Evolutionary conservation across 2,797 vertebrate genomes (phyloP), one percentile per base, ranked within the genome.

Genomic region (Manis javanica): DNA sequence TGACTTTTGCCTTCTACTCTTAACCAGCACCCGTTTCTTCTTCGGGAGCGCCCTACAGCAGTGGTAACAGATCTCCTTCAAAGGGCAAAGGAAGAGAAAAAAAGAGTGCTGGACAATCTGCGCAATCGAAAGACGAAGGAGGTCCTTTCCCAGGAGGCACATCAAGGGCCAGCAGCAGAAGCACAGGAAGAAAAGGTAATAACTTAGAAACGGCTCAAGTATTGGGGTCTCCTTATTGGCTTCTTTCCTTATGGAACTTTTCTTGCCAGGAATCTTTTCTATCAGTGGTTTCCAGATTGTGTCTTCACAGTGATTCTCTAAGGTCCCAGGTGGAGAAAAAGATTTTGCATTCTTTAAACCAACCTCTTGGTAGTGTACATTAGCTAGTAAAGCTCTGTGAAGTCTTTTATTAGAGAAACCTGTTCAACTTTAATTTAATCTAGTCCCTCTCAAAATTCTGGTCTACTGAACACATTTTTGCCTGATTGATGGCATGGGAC

Each of bases 51-150:
- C n/a, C n/a, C n/a, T n/a, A n/a, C n/a, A n/a, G n/a, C n/a, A n/a
- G n/a, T n/a, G n/a, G n/a, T n/a, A n/a, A n/a, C n/a, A n/a, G n/a
- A n/a, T n/a, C n/a, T n/a, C n/a, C n/a, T n/a, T n/a, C n/a, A n/a
- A n/a, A n/a, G n/a, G n/a, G n/a, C n/a, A n/a, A n/a, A n/a, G 98
- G 99, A 99, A 98, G 99, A 99, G 0, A 99, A 99, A 97, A 99
- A 4, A 37, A 37, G 99, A 97, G 99, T 99, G 95, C 98, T 99
- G 97, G 99, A 99, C 99, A 99, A 99, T 98, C 99, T 99, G 95
- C 99, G 99, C 98, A 99, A 99, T 98, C 99, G 99, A 96, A 99
- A 99, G 98, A 99, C 99, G 99, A 99, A 99, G 98, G 99, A 99
- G 98, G 99, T 99, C 92, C 99, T 99, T 98, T 99, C 99, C 98